Percentiles rank a stretch among this genome's conserved stretches.
phyloP scores from a whole-genome alignment of 2,888 invertebrate genomes.

The Clivina fossor region DNA sequence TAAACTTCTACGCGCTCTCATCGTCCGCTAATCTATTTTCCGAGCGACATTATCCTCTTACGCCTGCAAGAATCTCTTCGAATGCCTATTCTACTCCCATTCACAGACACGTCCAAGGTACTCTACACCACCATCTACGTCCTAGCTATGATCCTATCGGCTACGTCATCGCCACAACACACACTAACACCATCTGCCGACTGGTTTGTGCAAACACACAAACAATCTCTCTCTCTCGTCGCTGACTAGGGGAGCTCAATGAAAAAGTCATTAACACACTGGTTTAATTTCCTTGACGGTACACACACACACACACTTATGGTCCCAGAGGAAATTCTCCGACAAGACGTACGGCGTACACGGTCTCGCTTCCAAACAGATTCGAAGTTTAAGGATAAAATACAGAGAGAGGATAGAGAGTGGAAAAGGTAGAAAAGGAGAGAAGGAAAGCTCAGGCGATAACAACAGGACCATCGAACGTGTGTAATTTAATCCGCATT shows the following conservation, averaged over 20 bases:
- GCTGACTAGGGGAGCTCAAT: slow-evolving; percentile 46
- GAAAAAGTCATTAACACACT: slow-evolving; percentile 50
- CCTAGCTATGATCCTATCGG: no score
- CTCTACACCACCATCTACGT: no score
- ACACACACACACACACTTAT: background rate
- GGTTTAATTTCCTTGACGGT: slow-evolving; percentile 42
- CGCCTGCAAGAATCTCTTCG: slow-evolving; percentile 25
- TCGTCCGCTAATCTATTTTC: slow-evolving; percentile 32
- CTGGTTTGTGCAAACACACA: background rate
- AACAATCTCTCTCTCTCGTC: background rate
- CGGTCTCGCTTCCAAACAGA: background rate
- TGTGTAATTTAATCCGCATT: slow-evolving; percentile 26
- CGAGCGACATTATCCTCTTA: slow-evolving; percentile 35
- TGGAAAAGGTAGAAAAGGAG: background rate
- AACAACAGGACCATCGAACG: slow-evolving; percentile 14
- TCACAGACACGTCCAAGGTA: no score
- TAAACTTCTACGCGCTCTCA: no score
- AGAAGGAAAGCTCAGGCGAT: background rate
- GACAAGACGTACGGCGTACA: slow-evolving; percentile 2
- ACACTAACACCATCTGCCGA: background rate
- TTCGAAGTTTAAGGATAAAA: background rate
- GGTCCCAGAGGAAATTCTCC: slow-evolving; percentile 12
- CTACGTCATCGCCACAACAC: no score
- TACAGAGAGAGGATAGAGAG: background rate
- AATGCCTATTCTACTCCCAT: no score